Percentiles rank a stretch among this genome's conserved stretches.
Conservation (phyloP, 2,113 vertebrate genomes). For the Mesocricetus auratus region DNA sequence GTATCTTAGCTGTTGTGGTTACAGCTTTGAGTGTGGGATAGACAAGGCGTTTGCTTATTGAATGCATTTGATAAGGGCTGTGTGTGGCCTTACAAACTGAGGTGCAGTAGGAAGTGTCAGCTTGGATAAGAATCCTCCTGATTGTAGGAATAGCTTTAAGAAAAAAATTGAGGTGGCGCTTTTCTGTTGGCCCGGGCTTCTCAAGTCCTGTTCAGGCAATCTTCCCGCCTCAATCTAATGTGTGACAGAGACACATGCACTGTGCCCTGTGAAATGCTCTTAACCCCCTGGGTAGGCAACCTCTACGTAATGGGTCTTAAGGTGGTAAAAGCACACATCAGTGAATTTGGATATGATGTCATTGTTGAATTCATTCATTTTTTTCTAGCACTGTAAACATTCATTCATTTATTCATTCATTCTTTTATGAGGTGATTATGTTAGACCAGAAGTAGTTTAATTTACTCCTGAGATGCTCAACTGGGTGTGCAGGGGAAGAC, state of each 20-base stretch:
- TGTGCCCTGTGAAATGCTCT: neutral
- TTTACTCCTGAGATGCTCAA: neutral
- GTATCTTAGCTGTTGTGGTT: neutral
- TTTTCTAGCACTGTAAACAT: neutral
- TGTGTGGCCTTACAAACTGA: neutral
- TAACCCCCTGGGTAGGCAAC: neutral
- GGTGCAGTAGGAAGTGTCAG: neutral
- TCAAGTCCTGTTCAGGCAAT: neutral
- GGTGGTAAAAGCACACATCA: neutral
- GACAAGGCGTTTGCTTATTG: constrained; percentile 4
- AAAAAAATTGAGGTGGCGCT: neutral
- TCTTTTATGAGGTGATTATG: neutral
- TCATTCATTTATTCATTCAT: neutral
- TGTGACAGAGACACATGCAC: neutral
- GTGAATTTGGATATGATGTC: constrained; percentile 13
- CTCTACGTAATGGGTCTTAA: neutral
- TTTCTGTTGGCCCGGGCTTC: neutral
- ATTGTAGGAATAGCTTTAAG: neutral
- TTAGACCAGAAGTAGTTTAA: neutral
- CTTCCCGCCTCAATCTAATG: neutral
- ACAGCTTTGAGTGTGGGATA: neutral
- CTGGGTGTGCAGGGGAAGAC: neutral
- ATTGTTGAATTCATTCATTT: constrained; percentile 12
- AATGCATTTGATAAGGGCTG: neutral
- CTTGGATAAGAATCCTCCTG: neutral